Evolutionary conservation across 2,888 invertebrate species (phyloP).

Genomic region (Cheilosia vernalis): DNA sequence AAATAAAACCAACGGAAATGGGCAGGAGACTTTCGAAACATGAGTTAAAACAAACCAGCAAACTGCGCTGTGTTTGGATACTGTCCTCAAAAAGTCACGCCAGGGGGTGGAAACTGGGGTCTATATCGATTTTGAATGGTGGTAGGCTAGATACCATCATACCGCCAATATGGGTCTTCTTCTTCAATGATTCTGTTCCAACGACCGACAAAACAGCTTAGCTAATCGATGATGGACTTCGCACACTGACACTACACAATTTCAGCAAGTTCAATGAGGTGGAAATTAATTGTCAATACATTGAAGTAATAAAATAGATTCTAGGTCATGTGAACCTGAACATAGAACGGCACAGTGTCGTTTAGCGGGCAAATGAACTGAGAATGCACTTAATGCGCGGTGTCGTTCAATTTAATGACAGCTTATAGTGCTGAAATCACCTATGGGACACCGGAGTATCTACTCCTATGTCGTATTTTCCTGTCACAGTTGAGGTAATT

Average conservation of each 20-base stretch:
- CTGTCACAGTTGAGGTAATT: conserved; percentile 45
- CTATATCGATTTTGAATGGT: conserved; percentile 60
- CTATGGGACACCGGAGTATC: conserved; percentile 20
- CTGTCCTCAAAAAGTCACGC: conserved; percentile 25
- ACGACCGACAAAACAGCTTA: conserved; percentile 30
- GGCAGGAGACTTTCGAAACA: conserved; percentile 28
- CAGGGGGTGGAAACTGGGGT: conserved; percentile 10
- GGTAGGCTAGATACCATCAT: conserved; percentile 8
- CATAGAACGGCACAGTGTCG: not conserved
- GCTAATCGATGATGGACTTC: conserved; percentile 71
- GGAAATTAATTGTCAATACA: conserved; percentile 40
- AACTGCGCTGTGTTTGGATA: not conserved
- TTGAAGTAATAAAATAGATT: conserved; percentile 39
- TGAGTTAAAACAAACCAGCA: conserved; percentile 32
- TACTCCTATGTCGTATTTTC: conserved; percentile 1
- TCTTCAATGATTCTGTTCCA: conserved; percentile 25
- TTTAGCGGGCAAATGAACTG: conserved; percentile 33
- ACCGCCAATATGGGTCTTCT: conserved; percentile 47
- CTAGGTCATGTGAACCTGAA: conserved; percentile 5
- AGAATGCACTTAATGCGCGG: conserved; percentile 3
- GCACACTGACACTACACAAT: conserved; percentile 32
- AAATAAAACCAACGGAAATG: conserved; percentile 10
- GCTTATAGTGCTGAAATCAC: conserved; percentile 32
- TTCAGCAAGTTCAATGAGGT: conserved; percentile 45
- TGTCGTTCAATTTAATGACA: conserved; percentile 24